These are phyloP conservation scores for Cheilosia variabilis DNA, from an alignment of 2,888 invertebrate species.

Conservation along the genomic window DNA sequence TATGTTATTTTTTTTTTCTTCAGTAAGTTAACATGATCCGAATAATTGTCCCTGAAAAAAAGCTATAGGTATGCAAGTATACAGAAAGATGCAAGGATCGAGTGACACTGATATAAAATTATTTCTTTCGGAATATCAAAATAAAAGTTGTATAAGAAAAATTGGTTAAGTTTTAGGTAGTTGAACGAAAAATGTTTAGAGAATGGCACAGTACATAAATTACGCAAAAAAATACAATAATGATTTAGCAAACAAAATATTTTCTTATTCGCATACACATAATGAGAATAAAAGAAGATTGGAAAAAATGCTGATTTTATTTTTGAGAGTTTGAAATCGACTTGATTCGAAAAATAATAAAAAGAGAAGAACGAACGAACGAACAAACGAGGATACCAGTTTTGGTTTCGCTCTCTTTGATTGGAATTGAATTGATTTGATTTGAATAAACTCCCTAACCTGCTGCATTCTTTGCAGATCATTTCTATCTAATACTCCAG, in stretches of 20 bases:
- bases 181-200: conserved; percentile 34
- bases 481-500: conserved; percentile 89
- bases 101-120: conserved; percentile 36
- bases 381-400: conserved; percentile 73
- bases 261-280: conserved; percentile 76
- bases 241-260: conserved; percentile 60
- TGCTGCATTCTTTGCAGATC: conserved; percentile 95
- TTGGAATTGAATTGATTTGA: conserved; percentile 80
- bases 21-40: conserved; percentile 17
- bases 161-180: conserved; percentile 22
- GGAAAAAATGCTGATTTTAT: conserved; percentile 79
- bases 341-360: conserved; percentile 82
- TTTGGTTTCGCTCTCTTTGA: conserved; percentile 68
- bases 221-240: conserved; percentile 50
- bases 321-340: conserved; percentile 77
- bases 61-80: conserved; percentile 23
- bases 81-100: conserved; percentile 44
- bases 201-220: conserved; percentile 40
- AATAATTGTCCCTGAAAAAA: conserved; percentile 31
- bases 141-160: conserved; percentile 8
- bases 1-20: conserved; percentile 10
- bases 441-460: conserved; percentile 86
- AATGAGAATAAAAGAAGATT: conserved; percentile 77
- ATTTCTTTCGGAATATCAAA: conserved; percentile 21
- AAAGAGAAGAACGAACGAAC: conserved; percentile 78